Evolutionary conservation across 2,113 vertebrate genomes (phyloP), one percentile per base, ranked within the genome.

Genomic region (Prionailurus bengalensis): DNA sequence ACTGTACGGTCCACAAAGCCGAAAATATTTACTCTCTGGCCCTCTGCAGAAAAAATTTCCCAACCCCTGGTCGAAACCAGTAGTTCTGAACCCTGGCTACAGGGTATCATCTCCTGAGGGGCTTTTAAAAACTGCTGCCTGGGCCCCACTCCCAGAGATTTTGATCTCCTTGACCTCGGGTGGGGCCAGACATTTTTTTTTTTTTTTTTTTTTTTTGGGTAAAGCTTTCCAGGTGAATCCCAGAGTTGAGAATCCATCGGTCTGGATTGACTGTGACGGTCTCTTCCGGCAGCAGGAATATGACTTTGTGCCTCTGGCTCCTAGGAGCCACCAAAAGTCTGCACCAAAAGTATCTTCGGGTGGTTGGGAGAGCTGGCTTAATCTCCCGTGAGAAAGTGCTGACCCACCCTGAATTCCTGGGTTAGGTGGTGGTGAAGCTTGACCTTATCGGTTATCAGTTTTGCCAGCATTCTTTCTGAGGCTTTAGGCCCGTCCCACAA

Each of bases 391-490:
- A 93, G 93, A 97, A 98, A 93, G 92, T 89, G 79, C 94, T 94
- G 95, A 95, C 90, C 94, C 89, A 48, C 87, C 96, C 89, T 89
- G 92, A 88, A 92, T 97, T 97, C 98, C 93, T 95, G 92, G 82
- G 86, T 82, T 79, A 96, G 96, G 96, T 95, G 97, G 96, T 96
- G 89, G 88, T 45, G 74, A 83, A 91, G 97, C 85, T 97, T 90
- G 96, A 88, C 96, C 88, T 96, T 97, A 97, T 97, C 96, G 97
- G 95, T 83, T 89, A 91, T 85, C 79, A 66, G 91, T 66, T 55
- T 83, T 91, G 97, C 95, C 93, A 95, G 13, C 96, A 96, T 98
- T 98, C 97, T 80, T 96, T 97, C 84, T 66, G 93, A 96, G 83
- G 89, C 89, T 89, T 84, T 79, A 31, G n/a, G 93, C 95, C 96